A percentile compares a stretch with the other conserved stretches of the same genome.
Evolutionary conservation across 2,797 vertebrate genomes (phyloP).

Genomic region (Cossypha caffra): DNA sequence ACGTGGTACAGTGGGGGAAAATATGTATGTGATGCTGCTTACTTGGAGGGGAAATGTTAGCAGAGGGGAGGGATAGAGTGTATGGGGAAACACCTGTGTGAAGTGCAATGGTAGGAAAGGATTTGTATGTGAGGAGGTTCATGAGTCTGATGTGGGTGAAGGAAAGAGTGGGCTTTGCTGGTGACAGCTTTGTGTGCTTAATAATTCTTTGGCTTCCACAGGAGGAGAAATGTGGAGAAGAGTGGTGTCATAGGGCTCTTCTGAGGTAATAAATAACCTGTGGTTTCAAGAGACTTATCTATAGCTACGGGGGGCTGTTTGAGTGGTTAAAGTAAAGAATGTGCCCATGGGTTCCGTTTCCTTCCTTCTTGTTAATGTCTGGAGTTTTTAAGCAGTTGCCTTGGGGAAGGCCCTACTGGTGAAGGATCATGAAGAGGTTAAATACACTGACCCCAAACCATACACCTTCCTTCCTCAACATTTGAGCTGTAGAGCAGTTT

Average conservation of each 20-base stretch:
- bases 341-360: background rate
- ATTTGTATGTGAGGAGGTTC: background rate
- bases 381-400: background rate
- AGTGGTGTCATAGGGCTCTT: background rate
- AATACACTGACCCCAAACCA: background rate
- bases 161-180: background rate
- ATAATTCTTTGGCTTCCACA: background rate
- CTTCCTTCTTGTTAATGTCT: background rate
- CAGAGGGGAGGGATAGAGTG: background rate
- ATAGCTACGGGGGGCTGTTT: background rate
- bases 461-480: fast-evolving
- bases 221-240: background rate
- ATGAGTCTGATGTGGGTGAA: background rate
- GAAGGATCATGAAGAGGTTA: background rate
- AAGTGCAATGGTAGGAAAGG: background rate
- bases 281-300: background rate
- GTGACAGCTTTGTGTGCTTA: background rate
- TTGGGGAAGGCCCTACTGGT: background rate
- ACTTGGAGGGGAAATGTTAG: background rate
- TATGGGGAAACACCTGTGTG: background rate
- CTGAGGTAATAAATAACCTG: background rate
- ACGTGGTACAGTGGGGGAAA: background rate
- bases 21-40: background rate
- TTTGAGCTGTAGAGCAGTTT: background rate
- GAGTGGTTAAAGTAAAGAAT: background rate